phyloP scores from a whole-genome alignment of 2,797 vertebrate genomes.

The Epinephelus malabaricus region DNA sequence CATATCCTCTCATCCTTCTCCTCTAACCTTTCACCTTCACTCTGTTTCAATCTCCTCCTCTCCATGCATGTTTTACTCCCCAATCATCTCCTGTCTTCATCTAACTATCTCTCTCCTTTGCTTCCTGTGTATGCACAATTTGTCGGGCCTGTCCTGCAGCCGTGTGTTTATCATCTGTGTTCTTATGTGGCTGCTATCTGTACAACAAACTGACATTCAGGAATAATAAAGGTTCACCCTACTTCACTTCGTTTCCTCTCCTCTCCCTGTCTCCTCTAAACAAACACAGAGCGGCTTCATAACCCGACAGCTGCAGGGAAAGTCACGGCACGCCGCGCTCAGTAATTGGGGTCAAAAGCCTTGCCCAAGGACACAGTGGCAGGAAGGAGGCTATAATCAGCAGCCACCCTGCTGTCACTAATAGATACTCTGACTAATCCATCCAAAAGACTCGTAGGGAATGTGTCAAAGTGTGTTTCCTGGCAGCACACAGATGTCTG shows the following conservation, averaged over 20 bases:
- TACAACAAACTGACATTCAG: slow-evolving; percentile 22
- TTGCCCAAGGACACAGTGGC: slow-evolving; percentile 57
- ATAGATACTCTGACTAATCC: slow-evolving; percentile 40
- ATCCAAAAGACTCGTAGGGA: slow-evolving; percentile 15
- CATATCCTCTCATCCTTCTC: not conserved
- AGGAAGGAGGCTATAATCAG: slow-evolving; percentile 65
- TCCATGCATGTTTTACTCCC: not conserved
- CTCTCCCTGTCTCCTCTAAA: not conserved
- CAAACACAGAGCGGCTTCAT: slow-evolving; percentile 34
- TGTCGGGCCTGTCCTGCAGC: not conserved
- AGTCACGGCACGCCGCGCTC: slow-evolving; percentile 35
- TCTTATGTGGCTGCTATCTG: not conserved
- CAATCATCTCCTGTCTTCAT: not conserved
- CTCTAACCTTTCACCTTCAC: not conserved
- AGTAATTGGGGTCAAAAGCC: slow-evolving; percentile 75
- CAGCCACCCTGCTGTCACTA: slow-evolving; percentile 44
- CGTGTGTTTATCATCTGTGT: slow-evolving; percentile 3
- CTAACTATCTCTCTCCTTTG: too few relatives aligned
- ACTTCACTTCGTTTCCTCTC: not conserved
- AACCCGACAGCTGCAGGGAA: slow-evolving; percentile 43
- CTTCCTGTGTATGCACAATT: not conserved
- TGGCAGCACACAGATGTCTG: not conserved
- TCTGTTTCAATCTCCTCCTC: not conserved
- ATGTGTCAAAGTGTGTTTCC: slow-evolving; percentile 29
- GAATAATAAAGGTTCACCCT: slow-evolving; percentile 3